Conservation (phyloP, 2,113 vertebrate genomes). For the Bothrops jararaca region DNA sequence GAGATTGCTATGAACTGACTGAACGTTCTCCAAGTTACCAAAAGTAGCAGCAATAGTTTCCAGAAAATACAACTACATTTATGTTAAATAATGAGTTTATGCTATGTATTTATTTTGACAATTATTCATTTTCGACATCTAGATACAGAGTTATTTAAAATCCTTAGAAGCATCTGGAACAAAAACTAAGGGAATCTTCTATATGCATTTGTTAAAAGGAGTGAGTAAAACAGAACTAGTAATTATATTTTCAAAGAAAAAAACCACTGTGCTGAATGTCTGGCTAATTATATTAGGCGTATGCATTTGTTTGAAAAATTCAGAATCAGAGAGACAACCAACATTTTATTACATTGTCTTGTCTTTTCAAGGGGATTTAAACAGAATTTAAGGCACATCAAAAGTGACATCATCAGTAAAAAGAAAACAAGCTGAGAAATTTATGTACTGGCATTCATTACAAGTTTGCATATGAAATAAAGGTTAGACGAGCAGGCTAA, state of each 20-base stretch:
- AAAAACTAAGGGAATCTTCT: neutral
- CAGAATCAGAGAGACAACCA: neutral
- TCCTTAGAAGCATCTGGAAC: neutral
- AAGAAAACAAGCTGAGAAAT: conserved; percentile 1
- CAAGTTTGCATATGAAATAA: neutral
- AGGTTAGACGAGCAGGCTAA: neutral
- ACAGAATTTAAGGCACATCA: neutral
- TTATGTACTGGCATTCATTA: neutral
- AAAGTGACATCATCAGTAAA: neutral
- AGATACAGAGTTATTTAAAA: conserved; percentile 3
- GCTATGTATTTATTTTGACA: conserved; percentile 15
- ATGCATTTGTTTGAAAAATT: neutral
- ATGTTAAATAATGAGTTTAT: conserved; percentile 10
- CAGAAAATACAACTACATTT: neutral
- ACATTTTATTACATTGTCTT: neutral
- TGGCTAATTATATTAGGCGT: neutral
- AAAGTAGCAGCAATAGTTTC: conserved; percentile 15
- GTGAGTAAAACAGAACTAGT: neutral
- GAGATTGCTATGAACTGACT: conserved; percentile 32
- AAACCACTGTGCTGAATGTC: neutral
- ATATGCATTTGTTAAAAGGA: neutral
- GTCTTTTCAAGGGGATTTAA: neutral
- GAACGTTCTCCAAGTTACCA: conserved; percentile 33
- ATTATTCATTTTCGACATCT: neutral
- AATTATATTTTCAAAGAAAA: neutral